Evolutionary conservation across 2,888 invertebrate genomes (phyloP).

Genomic region (Phyllotreta cruciferae): DNA sequence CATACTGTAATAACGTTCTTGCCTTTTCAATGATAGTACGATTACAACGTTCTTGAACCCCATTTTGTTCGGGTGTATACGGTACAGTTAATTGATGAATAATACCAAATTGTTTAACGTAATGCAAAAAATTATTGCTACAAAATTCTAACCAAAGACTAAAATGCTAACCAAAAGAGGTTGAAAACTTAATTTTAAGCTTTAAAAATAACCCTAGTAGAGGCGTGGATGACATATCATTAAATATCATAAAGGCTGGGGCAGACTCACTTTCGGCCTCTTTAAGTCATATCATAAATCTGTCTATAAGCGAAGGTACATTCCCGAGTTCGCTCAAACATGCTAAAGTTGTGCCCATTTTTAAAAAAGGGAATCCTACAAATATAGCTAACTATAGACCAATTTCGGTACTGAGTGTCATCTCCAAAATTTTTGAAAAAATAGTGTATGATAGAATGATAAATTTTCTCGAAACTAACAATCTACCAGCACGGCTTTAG

Average conservation of each 20-base stretch:
- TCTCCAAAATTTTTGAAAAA: too few species aligned
- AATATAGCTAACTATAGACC: constrained; percentile 4
- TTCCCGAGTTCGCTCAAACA: constrained; percentile 8
- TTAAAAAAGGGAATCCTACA: background rate
- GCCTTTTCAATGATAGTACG: too few species aligned
- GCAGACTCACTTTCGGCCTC: background rate
- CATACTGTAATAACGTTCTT: too few species aligned
- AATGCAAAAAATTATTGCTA: too few species aligned
- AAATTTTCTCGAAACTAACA: too few species aligned
- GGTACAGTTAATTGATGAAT: too few species aligned
- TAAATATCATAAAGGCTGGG: background rate
- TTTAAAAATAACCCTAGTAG: background rate
- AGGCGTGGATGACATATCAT: background rate
- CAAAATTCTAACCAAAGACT: constrained; percentile 5
- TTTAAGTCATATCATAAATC: background rate
- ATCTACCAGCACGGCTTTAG: too few species aligned
- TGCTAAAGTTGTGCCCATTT: constrained; percentile 1
- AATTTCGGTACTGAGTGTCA: background rate
- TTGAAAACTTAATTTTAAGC: background rate
- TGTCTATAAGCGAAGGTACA: constrained; percentile 1
- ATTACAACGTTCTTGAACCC: too few species aligned
- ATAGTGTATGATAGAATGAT: too few species aligned
- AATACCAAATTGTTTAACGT: too few species aligned
- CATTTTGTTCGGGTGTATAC: too few species aligned
- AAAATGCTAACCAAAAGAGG: too few species aligned